These are phyloP conservation scores for Lysiphlebus fabarum DNA, from an alignment of 1,140 invertebrate species.

Conservation along the genomic window DNA sequence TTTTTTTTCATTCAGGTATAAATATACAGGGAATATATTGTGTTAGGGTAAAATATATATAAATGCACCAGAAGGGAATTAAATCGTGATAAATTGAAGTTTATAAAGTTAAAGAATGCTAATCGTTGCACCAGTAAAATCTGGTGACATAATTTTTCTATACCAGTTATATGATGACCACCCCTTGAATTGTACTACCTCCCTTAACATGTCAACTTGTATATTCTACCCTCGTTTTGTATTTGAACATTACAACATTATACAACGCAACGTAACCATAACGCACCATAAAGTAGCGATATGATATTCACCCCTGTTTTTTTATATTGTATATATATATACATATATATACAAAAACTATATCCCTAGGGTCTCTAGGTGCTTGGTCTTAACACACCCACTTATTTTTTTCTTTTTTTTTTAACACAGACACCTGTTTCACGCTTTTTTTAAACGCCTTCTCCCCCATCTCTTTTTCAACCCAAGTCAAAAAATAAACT, in stretches of 20 bases:
- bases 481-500: too few relatives aligned
- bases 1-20: neutral
- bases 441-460: constrained; percentile 13
- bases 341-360: too few relatives aligned
- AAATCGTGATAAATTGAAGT: constrained; percentile 17
- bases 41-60: neutral
- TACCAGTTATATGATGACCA: constrained; percentile 8
- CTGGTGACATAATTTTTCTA: constrained; percentile 2
- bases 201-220: constrained; percentile 18
- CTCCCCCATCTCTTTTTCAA: neutral
- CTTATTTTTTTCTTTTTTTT: constrained; percentile 21
- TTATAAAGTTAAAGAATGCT: constrained; percentile 4
- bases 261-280: constrained; percentile 28
- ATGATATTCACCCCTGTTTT: constrained; percentile 38
- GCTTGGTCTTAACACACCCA: constrained; percentile 29
- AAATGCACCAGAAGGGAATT: neutral
- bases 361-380: constrained; percentile 14
- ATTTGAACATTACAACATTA: neutral
- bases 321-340: too few relatives aligned
- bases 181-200: constrained; percentile 6
- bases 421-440: constrained; percentile 39
- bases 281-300: constrained; percentile 38
- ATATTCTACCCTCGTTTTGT: constrained; percentile 18
- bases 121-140: constrained; percentile 4
- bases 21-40: neutral